Evolutionary conservation across 2,888 invertebrate genomes (phyloP).

Genomic region (Elaeidobius kamerunicus): DNA sequence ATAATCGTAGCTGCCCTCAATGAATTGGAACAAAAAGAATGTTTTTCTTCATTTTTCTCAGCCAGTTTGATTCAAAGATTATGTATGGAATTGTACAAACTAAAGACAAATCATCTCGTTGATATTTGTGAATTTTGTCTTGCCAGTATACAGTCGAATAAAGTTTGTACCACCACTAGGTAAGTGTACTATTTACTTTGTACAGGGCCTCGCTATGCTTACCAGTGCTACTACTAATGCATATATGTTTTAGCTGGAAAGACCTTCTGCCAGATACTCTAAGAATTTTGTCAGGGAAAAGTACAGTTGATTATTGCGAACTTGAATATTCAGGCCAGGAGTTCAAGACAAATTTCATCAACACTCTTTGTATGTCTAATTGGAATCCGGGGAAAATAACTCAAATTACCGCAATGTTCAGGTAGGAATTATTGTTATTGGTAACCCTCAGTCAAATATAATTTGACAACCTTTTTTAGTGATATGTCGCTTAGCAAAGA

Average conservation of each 20-base stretch:
- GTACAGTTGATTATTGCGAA: slow-evolving; percentile 56
- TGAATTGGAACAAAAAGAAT: slow-evolving; percentile 39
- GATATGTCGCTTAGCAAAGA: slow-evolving; percentile 58
- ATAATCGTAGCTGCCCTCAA: slow-evolving; percentile 40
- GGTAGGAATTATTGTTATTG: slow-evolving; percentile 53
- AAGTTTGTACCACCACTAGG: slow-evolving; percentile 51
- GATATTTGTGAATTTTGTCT: slow-evolving; percentile 57
- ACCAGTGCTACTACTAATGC: neutral
- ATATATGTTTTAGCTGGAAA: slow-evolving; percentile 57
- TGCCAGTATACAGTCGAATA: slow-evolving; percentile 53
- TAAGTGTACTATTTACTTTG: slow-evolving; percentile 31
- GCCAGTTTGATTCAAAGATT: slow-evolving; percentile 54
- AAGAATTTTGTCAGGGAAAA: slow-evolving; percentile 54
- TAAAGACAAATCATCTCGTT: slow-evolving; percentile 53
- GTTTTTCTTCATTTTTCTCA: slow-evolving; percentile 43
- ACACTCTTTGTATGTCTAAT: slow-evolving; percentile 57
- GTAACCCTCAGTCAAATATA: no score
- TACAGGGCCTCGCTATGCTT: neutral
- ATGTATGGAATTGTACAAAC: slow-evolving; percentile 52
- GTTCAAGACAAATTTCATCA: slow-evolving; percentile 60
- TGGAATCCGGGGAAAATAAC: slow-evolving; percentile 61
- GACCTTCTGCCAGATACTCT: slow-evolving; percentile 64
- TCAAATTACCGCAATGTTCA: slow-evolving; percentile 65
- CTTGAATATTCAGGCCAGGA: slow-evolving; percentile 57
- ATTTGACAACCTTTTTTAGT: no score